Conservation (phyloP, 37 sponge, comb jelly and placozoan genomes). For the Tethya wilhelma region DNA sequence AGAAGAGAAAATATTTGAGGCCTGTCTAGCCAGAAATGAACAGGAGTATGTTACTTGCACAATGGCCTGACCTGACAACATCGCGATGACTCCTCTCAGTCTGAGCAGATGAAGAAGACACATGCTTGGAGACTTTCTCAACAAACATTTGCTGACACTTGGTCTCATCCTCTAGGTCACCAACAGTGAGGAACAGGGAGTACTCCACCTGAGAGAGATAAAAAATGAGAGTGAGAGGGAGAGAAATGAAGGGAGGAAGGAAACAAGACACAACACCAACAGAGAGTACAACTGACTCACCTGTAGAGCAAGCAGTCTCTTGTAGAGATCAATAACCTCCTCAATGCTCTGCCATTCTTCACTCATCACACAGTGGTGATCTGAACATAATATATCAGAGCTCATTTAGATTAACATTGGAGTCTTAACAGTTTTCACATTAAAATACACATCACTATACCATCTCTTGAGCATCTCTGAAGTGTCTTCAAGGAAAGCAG, state of each 20-base stretch:
- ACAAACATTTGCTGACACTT: slow-evolving; percentile 9
- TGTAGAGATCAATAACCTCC: slow-evolving; percentile 7
- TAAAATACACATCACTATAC: background rate
- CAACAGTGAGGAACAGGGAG: slow-evolving; percentile 8
- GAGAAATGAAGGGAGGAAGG: slow-evolving; percentile 2
- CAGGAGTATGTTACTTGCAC: background rate
- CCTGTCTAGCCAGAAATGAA: too few species aligned
- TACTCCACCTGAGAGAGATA: background rate
- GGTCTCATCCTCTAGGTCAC: background rate
- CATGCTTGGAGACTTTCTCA: slow-evolving; percentile 12
- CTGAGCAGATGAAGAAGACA: background rate
- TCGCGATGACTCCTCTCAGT: background rate
- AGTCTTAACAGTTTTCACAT: too few species aligned
- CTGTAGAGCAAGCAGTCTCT: slow-evolving; percentile 21
- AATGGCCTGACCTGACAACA: too few species aligned
- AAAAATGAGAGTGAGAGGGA: background rate
- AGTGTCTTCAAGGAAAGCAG: slow-evolving; percentile 24
- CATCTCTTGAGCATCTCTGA: slow-evolving; percentile 6
- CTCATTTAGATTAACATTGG: background rate
- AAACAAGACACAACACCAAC: background rate
- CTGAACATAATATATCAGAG: background rate
- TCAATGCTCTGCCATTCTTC: slow-evolving; percentile 13
- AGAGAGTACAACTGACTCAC: slow-evolving; percentile 1
- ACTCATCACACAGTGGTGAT: background rate
- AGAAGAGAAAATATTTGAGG: background rate